phyloP scores from a whole-genome alignment of 2,797 vertebrate species.

The Amblyraja radiata region DNA sequence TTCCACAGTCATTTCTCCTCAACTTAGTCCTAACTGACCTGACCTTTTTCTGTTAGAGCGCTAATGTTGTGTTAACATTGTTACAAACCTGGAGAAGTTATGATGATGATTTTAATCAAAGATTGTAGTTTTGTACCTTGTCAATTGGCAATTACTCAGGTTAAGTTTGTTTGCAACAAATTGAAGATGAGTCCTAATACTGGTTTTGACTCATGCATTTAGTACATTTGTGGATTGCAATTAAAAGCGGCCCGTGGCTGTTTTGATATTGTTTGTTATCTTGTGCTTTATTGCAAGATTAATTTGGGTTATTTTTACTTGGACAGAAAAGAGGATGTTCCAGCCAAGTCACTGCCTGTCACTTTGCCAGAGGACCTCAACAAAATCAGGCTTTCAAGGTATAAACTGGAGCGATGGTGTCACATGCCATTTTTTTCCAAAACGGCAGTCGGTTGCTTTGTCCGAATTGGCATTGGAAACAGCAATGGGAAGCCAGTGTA shows the following conservation, averaged over 20 bases:
- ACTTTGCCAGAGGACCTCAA: conserved; percentile 92
- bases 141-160: background rate
- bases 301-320: background rate
- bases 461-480: conserved; percentile 95
- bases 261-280: background rate
- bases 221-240: background rate
- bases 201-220: no score
- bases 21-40: no score
- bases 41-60: no score
- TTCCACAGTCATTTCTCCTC: no score
- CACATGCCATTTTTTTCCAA: conserved; percentile 98
- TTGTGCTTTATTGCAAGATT: background rate
- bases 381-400: conserved; percentile 82
- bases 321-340: conserved; percentile 81
- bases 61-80: background rate
- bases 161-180: background rate
- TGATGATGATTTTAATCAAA: background rate
- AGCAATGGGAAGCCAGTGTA: conserved; percentile 98
- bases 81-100: background rate
- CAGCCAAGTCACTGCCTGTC: conserved; percentile 90
- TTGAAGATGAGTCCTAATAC: background rate
- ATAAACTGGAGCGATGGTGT: conserved; percentile 97
- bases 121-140: background rate
- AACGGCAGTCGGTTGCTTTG: conserved; percentile 94
- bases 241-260: background rate